Evolutionary conservation across 2,888 invertebrate species (phyloP), one percentile per base, ranked within the genome.

Genomic region (Drosophila austrosaltans): DNA sequence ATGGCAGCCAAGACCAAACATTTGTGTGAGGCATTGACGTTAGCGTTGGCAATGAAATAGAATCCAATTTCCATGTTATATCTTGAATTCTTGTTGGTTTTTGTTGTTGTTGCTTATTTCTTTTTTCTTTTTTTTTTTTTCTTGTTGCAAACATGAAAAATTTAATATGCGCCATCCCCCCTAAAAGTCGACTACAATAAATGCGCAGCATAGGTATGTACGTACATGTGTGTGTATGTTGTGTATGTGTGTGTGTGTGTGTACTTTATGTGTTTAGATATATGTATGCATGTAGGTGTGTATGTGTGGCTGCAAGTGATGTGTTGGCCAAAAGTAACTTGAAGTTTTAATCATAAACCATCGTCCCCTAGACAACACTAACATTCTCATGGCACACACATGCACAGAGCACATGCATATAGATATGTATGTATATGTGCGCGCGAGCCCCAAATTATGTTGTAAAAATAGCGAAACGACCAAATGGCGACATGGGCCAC

Each of bases 141-240:
- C 2, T 60, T 28, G 61, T 61, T 30, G 42, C 32, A 44, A 40
- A 48, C 73, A 82, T 87, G 56, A 84, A 84, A 87, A 84, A 84
- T 87, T 84, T 87, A 83, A 87, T 83, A 83, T 77, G 70, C 79
- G 67, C 79, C 16, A 22, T 16, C 48, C 48, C 48, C 22, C 48
- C 82, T 75, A 69, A 68, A 76, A 82, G 77, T 71, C 69, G 82
- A 64, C 79, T 64, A 73, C 85, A 79, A 77, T 84, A 87, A 84
- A 77, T 63, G 72, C 48, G 22, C 30, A 58, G 25, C 58, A 48
- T 48, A 48, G 22, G 12, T 25, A 20, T 20, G n/a, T 1, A 28
- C 28, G 5, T 20, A n/a, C 4, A 39, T 16, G 20, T 20, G 30
- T 57, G 36, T 36, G 22, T 25, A 22, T 40, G 7, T 22, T 16